phyloP scores from a whole-genome alignment of 2,797 vertebrate genomes.

The Liasis olivaceus region DNA sequence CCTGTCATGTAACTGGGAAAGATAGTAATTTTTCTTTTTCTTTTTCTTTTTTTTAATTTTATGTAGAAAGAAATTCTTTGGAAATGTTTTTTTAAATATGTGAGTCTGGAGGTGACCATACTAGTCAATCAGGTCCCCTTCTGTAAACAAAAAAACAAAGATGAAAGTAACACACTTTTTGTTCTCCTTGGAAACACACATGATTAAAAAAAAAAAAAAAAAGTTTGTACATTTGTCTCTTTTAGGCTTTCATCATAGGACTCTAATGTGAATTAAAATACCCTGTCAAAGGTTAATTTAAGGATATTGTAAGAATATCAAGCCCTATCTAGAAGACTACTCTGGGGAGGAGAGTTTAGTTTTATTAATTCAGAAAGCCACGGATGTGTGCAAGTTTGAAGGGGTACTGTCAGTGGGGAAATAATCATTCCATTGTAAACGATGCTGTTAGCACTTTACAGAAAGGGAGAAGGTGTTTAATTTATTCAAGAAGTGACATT shows the following conservation, averaged over 20 bases:
- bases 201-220: slow-evolving; percentile 19
- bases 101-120: neutral
- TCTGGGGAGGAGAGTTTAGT: slow-evolving; percentile 37
- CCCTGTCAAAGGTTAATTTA: slow-evolving; percentile 33
- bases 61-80: neutral
- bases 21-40: neutral
- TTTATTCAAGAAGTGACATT: slow-evolving; percentile 78
- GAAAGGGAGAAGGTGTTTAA: slow-evolving; percentile 65
- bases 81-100: neutral
- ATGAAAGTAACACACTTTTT: slow-evolving; percentile 26
- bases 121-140: neutral
- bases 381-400: slow-evolving; percentile 65
- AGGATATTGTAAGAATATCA: slow-evolving; percentile 46
- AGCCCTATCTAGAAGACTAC: slow-evolving; percentile 48
- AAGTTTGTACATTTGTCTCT: neutral
- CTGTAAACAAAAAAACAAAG: neutral
- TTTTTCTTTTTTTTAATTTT: too few relatives aligned
- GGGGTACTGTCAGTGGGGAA: slow-evolving; percentile 57
- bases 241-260: slow-evolving; percentile 27
- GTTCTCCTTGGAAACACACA: slow-evolving; percentile 21
- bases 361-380: slow-evolving; percentile 62
- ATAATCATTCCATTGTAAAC: slow-evolving; percentile 56
- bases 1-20: neutral
- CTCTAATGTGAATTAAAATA: slow-evolving; percentile 55
- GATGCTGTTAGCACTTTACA: slow-evolving; percentile 67